phyloP scores from a whole-genome alignment of 2,797 vertebrate species.

The Lerista edwardsae region DNA sequence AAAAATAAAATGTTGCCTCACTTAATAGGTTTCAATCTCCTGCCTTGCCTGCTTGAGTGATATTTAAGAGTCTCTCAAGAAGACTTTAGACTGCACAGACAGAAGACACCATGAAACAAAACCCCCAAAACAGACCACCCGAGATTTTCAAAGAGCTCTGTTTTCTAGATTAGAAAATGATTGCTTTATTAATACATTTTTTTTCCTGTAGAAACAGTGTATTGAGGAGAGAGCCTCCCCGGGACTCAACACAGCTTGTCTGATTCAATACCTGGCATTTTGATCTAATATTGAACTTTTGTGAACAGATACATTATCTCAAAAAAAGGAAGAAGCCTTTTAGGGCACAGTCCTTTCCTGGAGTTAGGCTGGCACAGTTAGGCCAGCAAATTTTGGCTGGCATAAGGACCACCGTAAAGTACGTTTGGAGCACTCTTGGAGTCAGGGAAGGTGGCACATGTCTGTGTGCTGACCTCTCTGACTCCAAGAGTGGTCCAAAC shows the following conservation, averaged over 20 bases:
- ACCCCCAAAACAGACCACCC: slow-evolving; percentile 24
- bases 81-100: slow-evolving; percentile 40
- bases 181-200: slow-evolving; percentile 12
- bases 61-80: slow-evolving; percentile 57
- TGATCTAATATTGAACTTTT: background rate
- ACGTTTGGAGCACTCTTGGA: too few species aligned
- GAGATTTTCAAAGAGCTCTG: slow-evolving; percentile 32
- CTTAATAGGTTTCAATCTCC: slow-evolving; percentile 64
- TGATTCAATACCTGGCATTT: background rate
- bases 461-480: too few species aligned
- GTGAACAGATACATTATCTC: background rate
- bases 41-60: slow-evolving; percentile 16
- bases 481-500: too few species aligned
- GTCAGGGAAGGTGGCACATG: too few species aligned
- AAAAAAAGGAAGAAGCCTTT: background rate
- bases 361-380: too few species aligned
- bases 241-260: too few species aligned
- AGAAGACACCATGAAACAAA: slow-evolving; percentile 46
- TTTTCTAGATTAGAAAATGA: slow-evolving; percentile 39
- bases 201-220: background rate
- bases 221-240: background rate
- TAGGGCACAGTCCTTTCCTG: too few species aligned
- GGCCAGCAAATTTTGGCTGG: too few species aligned
- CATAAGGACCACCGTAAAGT: too few species aligned
- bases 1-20: slow-evolving; percentile 53